phyloP scores from a whole-genome alignment of 2,113 vertebrate genomes.

The Bothrops jararaca region DNA sequence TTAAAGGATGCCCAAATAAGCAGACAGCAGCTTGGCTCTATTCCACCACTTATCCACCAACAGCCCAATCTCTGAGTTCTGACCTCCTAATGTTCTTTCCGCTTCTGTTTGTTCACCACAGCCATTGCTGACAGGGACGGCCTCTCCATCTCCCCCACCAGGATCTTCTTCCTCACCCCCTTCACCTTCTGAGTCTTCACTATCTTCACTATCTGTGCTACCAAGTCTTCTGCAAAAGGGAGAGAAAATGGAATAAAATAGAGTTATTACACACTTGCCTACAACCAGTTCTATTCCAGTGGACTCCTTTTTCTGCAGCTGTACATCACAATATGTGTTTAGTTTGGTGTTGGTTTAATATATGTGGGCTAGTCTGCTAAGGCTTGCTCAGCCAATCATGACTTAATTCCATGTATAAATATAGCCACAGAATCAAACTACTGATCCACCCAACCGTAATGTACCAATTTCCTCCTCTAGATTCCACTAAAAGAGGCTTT shows the following conservation, averaged over 20 bases:
- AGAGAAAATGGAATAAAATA: not conserved
- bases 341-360: not conserved
- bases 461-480: not conserved
- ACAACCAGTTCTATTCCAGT: too few species aligned
- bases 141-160: not conserved
- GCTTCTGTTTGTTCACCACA: not conserved
- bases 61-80: not conserved
- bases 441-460: not conserved
- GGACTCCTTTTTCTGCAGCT: not conserved
- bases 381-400: not conserved
- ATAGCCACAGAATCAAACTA: not conserved
- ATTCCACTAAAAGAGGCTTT: not conserved
- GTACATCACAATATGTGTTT: not conserved
- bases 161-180: slow-evolving; percentile 47
- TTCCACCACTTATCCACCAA: not conserved
- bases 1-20: not conserved
- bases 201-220: slow-evolving; percentile 71
- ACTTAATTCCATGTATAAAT: not conserved
- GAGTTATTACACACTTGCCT: not conserved
- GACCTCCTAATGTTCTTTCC: slow-evolving; percentile 6
- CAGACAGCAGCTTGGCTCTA: not conserved
- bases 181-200: slow-evolving; percentile 58
- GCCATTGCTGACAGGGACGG: not conserved
- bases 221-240: slow-evolving; percentile 59
- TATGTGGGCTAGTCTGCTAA: not conserved